Evolutionary conservation across 1,140 invertebrate species (phyloP).

Genomic region (Adelges cooleyi): DNA sequence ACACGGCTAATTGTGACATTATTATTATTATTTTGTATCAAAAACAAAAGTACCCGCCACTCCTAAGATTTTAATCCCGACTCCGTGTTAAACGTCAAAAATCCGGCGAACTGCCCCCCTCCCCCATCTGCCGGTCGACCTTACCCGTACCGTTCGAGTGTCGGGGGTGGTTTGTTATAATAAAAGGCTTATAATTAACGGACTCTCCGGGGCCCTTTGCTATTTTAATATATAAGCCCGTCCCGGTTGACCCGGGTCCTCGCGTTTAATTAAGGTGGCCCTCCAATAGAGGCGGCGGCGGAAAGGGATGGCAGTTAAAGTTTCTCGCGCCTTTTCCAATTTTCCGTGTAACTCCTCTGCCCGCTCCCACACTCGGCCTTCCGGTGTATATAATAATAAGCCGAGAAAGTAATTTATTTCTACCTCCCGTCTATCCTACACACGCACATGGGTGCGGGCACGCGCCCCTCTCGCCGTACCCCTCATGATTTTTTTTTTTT

Average conservation of each 20-base stretch:
- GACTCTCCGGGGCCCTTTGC: conserved; percentile 20
- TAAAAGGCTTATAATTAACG: conserved; percentile 29
- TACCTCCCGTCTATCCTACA: not conserved
- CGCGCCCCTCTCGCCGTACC: not conserved
- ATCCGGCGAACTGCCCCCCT: not conserved
- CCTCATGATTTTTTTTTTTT: too few relatives aligned
- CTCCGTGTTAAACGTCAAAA: conserved; percentile 21
- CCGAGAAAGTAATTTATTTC: conserved; percentile 25
- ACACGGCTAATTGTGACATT: conserved; percentile 26
- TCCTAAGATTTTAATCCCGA: conserved; percentile 19
- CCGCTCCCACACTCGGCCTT: not conserved
- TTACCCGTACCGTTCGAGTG: not conserved
- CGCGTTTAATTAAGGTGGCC: conserved; percentile 27
- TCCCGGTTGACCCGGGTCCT: conserved; percentile 6
- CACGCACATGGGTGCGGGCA: not conserved
- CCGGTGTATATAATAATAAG: conserved; percentile 14
- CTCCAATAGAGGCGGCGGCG: not conserved
- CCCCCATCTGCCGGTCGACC: not conserved
- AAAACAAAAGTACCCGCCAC: conserved; percentile 19
- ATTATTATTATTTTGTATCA: not conserved
- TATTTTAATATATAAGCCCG: conserved; percentile 26
- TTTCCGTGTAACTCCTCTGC: conserved; percentile 13
- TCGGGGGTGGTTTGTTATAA: conserved; percentile 15
- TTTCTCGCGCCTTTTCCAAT: conserved; percentile 29
- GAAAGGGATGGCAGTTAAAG: conserved; percentile 17